These are phyloP conservation scores for Oscheius sp. DNA, from an alignment of 2,888 invertebrate genomes.

Conservation along the genomic window DNA sequence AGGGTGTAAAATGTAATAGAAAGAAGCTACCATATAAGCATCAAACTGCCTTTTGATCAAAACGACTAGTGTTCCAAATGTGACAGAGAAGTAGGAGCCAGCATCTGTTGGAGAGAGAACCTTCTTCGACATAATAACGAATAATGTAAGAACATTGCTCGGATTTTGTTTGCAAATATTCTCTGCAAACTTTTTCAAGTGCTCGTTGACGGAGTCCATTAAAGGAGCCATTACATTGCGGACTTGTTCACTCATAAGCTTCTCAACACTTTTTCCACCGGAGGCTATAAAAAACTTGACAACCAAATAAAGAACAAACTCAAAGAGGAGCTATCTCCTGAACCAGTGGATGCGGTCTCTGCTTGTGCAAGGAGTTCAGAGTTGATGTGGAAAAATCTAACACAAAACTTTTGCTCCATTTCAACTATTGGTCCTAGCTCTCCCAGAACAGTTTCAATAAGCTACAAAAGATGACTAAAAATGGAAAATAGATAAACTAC, in stretches of 20 bases:
- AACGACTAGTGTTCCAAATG: conserved; percentile 83
- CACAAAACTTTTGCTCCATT: conserved; percentile 93
- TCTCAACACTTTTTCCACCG: conserved; percentile 54
- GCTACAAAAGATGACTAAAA: conserved; percentile 68
- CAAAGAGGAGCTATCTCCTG: conserved; percentile 52
- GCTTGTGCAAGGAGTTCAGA: conserved; percentile 69
- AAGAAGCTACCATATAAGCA: conserved; percentile 86
- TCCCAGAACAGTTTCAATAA: conserved; percentile 85
- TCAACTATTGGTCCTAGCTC: conserved; percentile 89
- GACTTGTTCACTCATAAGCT: conserved; percentile 72
- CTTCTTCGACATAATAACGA: conserved; percentile 89
- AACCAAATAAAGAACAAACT: conserved; percentile 1
- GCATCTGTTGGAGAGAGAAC: conserved; percentile 80
- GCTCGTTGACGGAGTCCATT: conserved; percentile 86
- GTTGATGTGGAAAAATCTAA: conserved; percentile 87
- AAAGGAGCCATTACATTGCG: conserved; percentile 83
- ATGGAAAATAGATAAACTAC: neutral
- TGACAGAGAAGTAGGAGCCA: conserved; percentile 85
- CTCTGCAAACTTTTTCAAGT: conserved; percentile 84
- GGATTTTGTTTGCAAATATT: conserved; percentile 76
- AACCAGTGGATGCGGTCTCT: conserved; percentile 59
- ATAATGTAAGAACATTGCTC: conserved; percentile 88
- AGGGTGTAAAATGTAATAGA: neutral
- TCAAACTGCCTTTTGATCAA: conserved; percentile 90
- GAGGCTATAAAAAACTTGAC: neutral